phyloP scores from a whole-genome alignment of 2,113 vertebrate genomes.

The Leptobrachium leishanense region DNA sequence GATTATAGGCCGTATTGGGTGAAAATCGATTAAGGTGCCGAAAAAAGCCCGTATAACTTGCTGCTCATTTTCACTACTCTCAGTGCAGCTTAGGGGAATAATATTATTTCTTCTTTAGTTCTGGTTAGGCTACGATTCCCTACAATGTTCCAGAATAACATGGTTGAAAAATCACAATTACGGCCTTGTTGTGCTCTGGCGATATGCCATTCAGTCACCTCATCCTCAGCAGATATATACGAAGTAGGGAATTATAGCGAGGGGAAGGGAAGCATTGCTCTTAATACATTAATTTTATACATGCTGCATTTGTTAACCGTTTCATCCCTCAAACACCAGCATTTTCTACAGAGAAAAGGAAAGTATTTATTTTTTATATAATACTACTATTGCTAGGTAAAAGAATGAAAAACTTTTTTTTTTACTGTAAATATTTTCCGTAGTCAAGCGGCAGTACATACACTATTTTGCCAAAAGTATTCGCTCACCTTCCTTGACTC shows the following conservation, averaged over 20 bases:
- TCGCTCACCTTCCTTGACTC: no score
- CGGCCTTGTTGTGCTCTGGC: conserved; percentile 63
- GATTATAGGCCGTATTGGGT: not conserved
- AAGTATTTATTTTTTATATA: no score
- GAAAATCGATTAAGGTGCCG: not conserved
- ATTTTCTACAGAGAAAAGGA: not conserved
- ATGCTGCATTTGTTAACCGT: conserved; percentile 26
- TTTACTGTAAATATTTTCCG: no score
- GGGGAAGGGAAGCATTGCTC: not conserved
- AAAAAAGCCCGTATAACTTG: not conserved
- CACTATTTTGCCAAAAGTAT: no score
- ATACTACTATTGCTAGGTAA: no score
- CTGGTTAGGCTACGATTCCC: conserved; percentile 73
- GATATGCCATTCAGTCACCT: conserved; percentile 67
- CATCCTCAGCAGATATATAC: conserved; percentile 64
- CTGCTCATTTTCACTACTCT: conserved; percentile 48
- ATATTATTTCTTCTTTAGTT: conserved; percentile 75
- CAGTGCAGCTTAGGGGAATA: conserved; percentile 52
- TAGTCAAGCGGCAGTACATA: no score
- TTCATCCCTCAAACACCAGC: conserved; percentile 6
- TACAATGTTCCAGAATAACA: conserved; percentile 69
- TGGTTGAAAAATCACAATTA: conserved; percentile 74
- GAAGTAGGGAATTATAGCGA: conserved; percentile 40
- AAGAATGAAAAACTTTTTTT: no score
- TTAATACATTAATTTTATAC: not conserved